These are phyloP conservation scores for Thera obeliscata DNA, from an alignment of 2,888 invertebrate species.

Conservation along the genomic window DNA sequence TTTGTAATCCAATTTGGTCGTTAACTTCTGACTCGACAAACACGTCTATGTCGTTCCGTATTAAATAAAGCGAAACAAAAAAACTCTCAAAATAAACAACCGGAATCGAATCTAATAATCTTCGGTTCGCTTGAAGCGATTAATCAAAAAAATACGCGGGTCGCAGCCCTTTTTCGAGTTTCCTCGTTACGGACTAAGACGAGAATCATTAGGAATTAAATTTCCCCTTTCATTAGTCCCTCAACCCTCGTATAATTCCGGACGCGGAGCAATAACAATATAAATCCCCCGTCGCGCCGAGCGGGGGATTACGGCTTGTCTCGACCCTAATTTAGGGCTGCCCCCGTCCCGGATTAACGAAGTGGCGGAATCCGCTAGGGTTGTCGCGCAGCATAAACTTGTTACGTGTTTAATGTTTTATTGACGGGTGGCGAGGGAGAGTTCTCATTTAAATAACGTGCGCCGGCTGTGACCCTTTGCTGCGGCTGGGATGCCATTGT, in stretches of 20 bases:
- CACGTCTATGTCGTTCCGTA: constrained; percentile 57
- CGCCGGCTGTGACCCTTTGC: constrained; percentile 53
- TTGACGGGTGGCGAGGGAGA: constrained; percentile 83
- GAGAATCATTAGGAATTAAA: constrained; percentile 85
- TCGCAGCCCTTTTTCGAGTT: constrained; percentile 82
- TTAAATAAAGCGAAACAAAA: constrained; percentile 65
- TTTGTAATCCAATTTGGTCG: constrained; percentile 79
- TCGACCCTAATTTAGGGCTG: constrained; percentile 85
- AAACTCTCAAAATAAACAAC: constrained; percentile 60
- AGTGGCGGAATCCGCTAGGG: constrained; percentile 84
- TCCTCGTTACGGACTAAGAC: constrained; percentile 85
- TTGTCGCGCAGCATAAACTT: constrained; percentile 84
- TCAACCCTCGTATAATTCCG: constrained; percentile 85
- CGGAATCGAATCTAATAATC: constrained; percentile 69
- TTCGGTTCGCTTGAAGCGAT: constrained; percentile 72
- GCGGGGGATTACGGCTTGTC: constrained; percentile 85
- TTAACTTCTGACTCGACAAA: constrained; percentile 73
- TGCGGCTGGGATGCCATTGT: constrained; percentile 35
- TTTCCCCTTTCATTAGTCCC: constrained; percentile 85
- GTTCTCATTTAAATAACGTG: constrained; percentile 80
- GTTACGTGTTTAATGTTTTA: constrained; percentile 85
- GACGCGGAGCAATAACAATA: constrained; percentile 85
- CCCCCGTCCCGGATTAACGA: constrained; percentile 84
- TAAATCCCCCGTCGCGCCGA: constrained; percentile 85
- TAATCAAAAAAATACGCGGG: constrained; percentile 78